phyloP scores from a whole-genome alignment of 2,888 invertebrate species.

The Taphrorychus bicolor region DNA sequence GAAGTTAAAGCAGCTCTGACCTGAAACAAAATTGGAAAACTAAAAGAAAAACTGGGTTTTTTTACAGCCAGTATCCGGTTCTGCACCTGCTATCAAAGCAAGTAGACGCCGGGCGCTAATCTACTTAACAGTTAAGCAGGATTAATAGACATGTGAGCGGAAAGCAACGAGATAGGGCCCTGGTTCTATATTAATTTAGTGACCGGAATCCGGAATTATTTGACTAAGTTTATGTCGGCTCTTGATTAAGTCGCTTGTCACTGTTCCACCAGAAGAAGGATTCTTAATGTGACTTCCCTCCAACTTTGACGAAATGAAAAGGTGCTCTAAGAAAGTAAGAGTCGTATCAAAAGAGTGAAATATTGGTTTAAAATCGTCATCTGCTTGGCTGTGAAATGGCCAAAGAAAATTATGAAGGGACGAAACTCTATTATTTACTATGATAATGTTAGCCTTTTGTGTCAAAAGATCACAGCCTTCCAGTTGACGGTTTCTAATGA shows the following conservation, averaged over 20 bases:
- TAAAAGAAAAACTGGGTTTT: not conserved
- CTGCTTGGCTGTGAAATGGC: too few species aligned
- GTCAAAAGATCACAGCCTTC: too few species aligned
- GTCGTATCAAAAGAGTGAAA: too few species aligned
- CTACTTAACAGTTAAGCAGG: not conserved
- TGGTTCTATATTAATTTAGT: not conserved
- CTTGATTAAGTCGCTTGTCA: not conserved
- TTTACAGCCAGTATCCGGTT: not conserved
- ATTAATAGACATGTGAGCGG: not conserved
- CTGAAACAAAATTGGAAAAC: not conserved
- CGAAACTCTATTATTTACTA: too few species aligned
- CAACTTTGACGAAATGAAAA: too few species aligned
- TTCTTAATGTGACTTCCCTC: too few species aligned
- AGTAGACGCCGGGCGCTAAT: not conserved
- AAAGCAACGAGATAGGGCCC: not conserved
- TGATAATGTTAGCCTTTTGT: too few species aligned
- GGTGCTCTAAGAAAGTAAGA: too few species aligned
- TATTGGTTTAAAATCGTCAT: too few species aligned
- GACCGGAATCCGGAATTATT: not conserved
- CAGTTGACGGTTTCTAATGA: too few species aligned
- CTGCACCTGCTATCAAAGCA: not conserved
- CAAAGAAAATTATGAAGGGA: too few species aligned
- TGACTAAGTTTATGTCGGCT: not conserved
- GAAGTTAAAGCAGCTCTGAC: not conserved
- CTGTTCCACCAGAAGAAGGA: too few species aligned